Percentiles rank a stretch among this genome's conserved stretches.
Evolutionary conservation across 2,797 vertebrate species (phyloP).

Genomic region (Paramormyrops hopkinsi): DNA sequence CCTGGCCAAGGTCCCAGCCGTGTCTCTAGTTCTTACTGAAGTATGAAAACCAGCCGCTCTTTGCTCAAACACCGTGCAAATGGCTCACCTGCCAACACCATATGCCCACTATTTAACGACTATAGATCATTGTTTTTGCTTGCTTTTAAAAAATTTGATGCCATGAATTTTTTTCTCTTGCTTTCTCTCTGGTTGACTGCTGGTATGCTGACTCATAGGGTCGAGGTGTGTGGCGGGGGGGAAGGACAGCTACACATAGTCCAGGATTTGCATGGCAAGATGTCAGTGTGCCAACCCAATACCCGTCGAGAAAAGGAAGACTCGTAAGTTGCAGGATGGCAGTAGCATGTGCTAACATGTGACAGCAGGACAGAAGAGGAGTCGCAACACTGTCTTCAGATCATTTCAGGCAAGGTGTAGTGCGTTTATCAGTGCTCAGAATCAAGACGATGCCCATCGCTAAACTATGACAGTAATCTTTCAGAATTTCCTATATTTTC

Average conservation of each 20-base stretch:
- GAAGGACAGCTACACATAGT: neutral
- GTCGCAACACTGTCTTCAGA: neutral
- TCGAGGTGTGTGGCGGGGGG: neutral
- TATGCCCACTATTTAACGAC: constrained; percentile 50
- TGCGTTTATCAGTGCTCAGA: neutral
- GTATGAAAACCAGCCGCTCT: constrained; percentile 26
- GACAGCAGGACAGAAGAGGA: neutral
- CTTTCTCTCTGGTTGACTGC: constrained; percentile 13
- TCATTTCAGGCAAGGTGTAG: neutral
- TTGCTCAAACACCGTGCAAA: constrained; percentile 36
- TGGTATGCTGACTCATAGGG: constrained; percentile 28
- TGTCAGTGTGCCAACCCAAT: neutral
- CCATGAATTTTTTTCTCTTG: neutral
- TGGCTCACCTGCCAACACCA: constrained; percentile 43
- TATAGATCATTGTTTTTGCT: constrained; percentile 35
- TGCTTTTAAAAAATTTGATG: constrained; percentile 38
- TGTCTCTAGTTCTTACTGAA: constrained; percentile 31
- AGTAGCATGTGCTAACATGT: neutral
- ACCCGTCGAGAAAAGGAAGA: neutral
- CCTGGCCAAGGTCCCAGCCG: constrained; percentile 26
- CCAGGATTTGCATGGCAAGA: neutral
- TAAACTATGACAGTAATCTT: neutral
- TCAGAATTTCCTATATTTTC: neutral
- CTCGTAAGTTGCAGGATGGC: neutral
- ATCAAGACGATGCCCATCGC: neutral